Percentiles rank a stretch among this genome's conserved stretches.
These are phyloP conservation scores for Pantherophis alleghaniensis DNA, from an alignment of 2,797 vertebrate genomes.

Conservation along the genomic window DNA sequence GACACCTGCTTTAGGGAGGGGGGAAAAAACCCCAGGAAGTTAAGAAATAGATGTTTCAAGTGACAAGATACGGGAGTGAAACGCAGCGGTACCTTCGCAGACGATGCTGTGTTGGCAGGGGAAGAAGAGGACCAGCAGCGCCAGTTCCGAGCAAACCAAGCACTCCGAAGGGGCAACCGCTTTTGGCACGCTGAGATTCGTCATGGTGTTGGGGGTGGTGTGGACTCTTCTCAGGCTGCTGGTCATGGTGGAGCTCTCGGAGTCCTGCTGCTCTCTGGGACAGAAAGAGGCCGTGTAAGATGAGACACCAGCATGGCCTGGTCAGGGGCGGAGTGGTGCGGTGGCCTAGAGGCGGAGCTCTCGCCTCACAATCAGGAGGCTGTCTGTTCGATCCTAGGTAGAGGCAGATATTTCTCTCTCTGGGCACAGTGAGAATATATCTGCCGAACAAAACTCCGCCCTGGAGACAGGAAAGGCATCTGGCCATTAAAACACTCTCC, in stretches of 20 bases:
- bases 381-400: too few species aligned
- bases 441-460: too few species aligned
- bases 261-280: constrained; percentile 78
- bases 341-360: too few species aligned
- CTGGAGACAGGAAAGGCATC: too few species aligned
- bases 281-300: not conserved
- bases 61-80: too few species aligned
- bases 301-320: not conserved
- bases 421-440: too few species aligned
- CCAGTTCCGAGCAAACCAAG: constrained; percentile 95
- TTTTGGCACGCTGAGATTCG: constrained; percentile 85
- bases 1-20: too few species aligned
- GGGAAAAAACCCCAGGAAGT: not conserved
- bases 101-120: constrained; percentile 97
- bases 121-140: constrained; percentile 89
- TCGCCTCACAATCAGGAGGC: too few species aligned
- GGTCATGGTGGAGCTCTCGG: constrained; percentile 74
- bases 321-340: rapidly evolving
- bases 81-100: constrained; percentile 83
- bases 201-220: constrained; percentile 93
- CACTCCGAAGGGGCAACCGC: constrained; percentile 83
- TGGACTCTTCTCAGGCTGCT: constrained; percentile 83
- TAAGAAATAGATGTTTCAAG: not conserved
- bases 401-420: too few species aligned
- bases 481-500: too few species aligned